Conservation (phyloP, 2,113 vertebrate species). For the Alces alces region DNA sequence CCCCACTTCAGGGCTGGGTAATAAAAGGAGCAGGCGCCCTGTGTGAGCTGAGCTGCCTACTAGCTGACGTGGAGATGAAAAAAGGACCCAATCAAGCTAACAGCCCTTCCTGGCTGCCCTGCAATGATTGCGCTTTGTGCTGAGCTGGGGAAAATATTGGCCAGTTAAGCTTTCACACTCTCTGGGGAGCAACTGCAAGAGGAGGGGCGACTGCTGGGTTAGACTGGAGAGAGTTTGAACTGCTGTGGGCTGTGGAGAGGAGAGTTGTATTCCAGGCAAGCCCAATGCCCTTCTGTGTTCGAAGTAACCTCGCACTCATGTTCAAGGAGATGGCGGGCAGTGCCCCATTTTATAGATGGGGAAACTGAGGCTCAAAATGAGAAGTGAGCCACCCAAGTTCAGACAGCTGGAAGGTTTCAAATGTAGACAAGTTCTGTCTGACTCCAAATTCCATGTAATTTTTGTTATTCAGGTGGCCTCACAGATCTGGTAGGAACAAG, state of each 20-base stretch:
- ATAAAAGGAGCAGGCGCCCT: neutral
- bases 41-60: neutral
- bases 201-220: neutral
- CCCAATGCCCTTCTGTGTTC: neutral
- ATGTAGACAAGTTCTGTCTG: neutral
- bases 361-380: neutral
- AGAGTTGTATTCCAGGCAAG: neutral
- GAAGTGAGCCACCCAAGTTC: neutral
- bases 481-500: neutral
- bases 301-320: neutral
- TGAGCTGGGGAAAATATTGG: neutral
- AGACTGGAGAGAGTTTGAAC: neutral
- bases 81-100: neutral
- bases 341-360: neutral
- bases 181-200: neutral
- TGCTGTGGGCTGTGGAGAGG: neutral
- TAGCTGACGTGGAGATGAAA: neutral
- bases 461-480: neutral
- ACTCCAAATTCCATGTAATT: neutral
- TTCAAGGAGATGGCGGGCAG: rapidly evolving
- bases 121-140: neutral
- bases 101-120: neutral
- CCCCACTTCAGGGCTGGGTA: rapidly evolving
- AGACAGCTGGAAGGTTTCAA: too few relatives aligned
- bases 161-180: neutral